phyloP scores from a whole-genome alignment of 2,113 vertebrate species.

The Sitta europaea region DNA sequence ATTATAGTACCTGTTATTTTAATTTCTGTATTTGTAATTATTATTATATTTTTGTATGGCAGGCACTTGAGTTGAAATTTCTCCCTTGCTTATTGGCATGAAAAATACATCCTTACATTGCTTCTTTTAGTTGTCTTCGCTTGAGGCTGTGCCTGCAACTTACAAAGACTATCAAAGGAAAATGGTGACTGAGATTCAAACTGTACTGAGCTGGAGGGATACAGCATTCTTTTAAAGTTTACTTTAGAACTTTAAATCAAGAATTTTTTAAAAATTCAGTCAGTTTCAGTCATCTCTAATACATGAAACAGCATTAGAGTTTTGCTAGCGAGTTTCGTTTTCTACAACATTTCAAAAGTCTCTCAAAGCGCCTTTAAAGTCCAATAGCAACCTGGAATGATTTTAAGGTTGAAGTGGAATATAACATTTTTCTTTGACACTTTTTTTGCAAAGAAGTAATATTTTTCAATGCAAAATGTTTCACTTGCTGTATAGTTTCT shows the following conservation, averaged over 20 bases:
- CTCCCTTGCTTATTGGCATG: background rate
- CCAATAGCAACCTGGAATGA: background rate
- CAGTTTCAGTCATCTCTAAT: slow-evolving; percentile 1
- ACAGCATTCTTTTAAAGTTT: slow-evolving; percentile 9
- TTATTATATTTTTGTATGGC: background rate
- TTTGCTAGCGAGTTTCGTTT: background rate
- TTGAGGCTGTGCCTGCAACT: slow-evolving; percentile 18
- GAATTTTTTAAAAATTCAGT: background rate
- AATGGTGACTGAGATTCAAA: slow-evolving; percentile 34
- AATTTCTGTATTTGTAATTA: background rate
- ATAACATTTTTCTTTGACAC: background rate
- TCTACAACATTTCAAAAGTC: background rate
- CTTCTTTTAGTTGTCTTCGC: background rate
- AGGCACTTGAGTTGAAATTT: background rate
- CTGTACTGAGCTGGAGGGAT: slow-evolving; percentile 1
- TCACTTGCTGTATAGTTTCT: background rate
- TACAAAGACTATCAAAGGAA: slow-evolving; percentile 47
- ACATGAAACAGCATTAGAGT: slow-evolving; percentile 14
- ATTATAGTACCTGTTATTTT: background rate
- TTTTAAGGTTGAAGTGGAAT: background rate
- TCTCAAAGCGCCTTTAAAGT: background rate
- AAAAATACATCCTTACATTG: background rate
- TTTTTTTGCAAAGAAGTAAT: background rate
- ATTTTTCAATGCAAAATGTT: background rate
- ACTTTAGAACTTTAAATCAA: slow-evolving; percentile 33